Evolutionary conservation across 2,888 invertebrate genomes (phyloP), one percentile per base, ranked within the genome.

Genomic region (Eucriotettix oculatus): DNA sequence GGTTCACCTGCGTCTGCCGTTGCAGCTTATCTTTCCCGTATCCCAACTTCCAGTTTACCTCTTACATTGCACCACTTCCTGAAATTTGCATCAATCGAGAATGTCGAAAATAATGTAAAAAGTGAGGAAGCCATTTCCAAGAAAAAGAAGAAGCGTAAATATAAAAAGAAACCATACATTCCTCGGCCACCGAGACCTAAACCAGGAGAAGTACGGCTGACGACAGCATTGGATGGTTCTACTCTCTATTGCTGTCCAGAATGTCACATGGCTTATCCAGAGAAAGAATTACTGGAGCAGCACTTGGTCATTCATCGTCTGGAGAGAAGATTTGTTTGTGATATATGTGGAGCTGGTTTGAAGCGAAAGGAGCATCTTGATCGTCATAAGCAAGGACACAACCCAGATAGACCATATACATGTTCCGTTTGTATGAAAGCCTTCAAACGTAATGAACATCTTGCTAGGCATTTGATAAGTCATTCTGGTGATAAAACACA

Each of bases 401-500:
- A 86, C 73, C 87, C 87, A 0, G 88, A 88, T 71, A 76, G 87
- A 68, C 88, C 88, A 52, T 87, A 85, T 70, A 84, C 86, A 53
- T 88, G 88, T 74, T 81, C 82, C 56, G 83, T 87, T 52, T 88
- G 88, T 69, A 78, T 83, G 73, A 88, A 88, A 73, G 85, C 68
- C 59, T 88, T 88, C 75, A 88, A 89, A 71, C 79, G 89, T 61
- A 84, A 87, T 71, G 89, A 90, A 70, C 89, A 90, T 68, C 79
- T 90, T 68, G 88, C 87, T 73, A 78, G 89, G 64, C 90, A 90
- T 74, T 84, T 85, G 67, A 87, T 89, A 67, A 90, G 89, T 71
- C 90, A 90, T 75, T 87, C 87, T 60, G 89, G 89, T 48, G 84
- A 87, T 71, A 89, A 89, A 74, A 87, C 86, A 9, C 87, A 89